Evolutionary conservation across 1,140 invertebrate genomes (phyloP).

Genomic region (Glomeris maerens): DNA sequence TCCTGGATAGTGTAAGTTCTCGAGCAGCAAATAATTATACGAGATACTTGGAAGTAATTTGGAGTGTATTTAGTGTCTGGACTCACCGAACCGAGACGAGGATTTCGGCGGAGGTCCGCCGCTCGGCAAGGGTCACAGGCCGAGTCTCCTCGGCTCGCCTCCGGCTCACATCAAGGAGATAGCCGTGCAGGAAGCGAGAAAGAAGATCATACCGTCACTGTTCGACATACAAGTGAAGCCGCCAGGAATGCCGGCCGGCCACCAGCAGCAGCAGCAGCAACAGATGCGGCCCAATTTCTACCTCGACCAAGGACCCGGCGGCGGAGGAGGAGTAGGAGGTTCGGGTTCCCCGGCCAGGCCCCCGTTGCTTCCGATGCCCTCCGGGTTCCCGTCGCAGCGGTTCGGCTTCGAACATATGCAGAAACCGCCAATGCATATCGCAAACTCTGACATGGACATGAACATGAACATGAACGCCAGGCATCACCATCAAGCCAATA

Average conservation of each 20-base stretch:
- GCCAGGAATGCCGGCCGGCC: slow-evolving; percentile 20
- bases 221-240: slow-evolving; percentile 29
- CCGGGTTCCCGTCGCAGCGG: too few species aligned
- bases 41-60: not conserved
- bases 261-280: slow-evolving; percentile 6
- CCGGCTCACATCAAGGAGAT: slow-evolving; percentile 22
- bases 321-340: slow-evolving; percentile 11
- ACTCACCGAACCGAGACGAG: too few species aligned
- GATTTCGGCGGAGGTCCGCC: too few species aligned
- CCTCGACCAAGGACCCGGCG: slow-evolving; percentile 15
- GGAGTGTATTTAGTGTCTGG: not conserved
- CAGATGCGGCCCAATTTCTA: slow-evolving; percentile 15
- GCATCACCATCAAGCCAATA: too few species aligned
- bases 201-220: slow-evolving; percentile 31
- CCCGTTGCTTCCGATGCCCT: too few species aligned
- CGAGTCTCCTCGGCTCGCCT: slow-evolving; percentile 26
- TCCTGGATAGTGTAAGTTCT: slow-evolving; percentile 44
- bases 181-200: slow-evolving; percentile 14
- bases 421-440: too few species aligned
- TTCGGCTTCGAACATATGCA: too few species aligned
- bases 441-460: too few species aligned
- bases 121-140: slow-evolving; percentile 10
- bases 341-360: slow-evolving; percentile 3
- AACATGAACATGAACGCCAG: too few species aligned
- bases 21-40: not conserved